A percentile compares a stretch with the other conserved stretches of the same genome.
Conservation (phyloP, 1,140 invertebrate genomes). For the Euwallacea similis region DNA sequence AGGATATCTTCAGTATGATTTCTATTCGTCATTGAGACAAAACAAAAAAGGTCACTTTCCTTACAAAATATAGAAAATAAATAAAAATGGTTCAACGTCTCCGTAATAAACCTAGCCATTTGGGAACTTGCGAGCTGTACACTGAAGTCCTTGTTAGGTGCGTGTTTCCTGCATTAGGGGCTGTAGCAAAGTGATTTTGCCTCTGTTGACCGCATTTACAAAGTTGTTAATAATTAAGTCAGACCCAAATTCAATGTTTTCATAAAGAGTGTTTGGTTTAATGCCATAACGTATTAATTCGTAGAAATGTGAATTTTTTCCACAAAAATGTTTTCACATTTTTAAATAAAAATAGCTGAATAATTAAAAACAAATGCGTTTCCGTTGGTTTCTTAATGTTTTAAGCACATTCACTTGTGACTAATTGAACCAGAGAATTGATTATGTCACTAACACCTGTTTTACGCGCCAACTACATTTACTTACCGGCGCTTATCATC, state of each 20-base stretch:
- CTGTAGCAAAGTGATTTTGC: no score
- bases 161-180: no score
- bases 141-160: no score
- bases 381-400: neutral
- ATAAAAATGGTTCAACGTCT: neutral
- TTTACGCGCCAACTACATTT: no score
- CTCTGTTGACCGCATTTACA: no score
- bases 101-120: neutral
- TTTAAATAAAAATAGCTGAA: neutral
- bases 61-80: neutral
- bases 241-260: no score
- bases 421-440: neutral
- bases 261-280: no score
- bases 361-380: neutral
- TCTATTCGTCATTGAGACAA: neutral
- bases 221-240: no score
- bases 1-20: neutral
- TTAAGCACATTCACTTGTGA: neutral
- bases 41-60: neutral
- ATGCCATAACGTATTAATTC: no score
- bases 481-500: no score
- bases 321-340: no score
- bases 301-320: no score
- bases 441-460: neutral
- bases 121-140: neutral